phyloP scores from a whole-genome alignment of 37 sponge, comb jelly and placozoan species.

The Geodia barretti region DNA sequence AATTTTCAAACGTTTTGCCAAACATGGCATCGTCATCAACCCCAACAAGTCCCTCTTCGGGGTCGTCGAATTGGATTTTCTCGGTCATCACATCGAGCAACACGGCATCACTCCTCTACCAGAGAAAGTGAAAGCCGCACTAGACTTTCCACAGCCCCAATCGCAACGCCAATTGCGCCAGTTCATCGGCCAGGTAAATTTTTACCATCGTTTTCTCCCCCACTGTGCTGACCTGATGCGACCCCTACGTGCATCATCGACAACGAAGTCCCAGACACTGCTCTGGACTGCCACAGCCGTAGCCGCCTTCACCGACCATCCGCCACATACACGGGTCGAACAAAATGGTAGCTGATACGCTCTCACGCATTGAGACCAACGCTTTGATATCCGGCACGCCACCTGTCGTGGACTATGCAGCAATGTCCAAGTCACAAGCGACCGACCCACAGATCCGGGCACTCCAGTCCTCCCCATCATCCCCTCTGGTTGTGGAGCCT shows the following conservation, averaged over 20 bases:
- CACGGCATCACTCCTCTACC: conserved; percentile 8
- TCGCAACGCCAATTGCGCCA: conserved; percentile 23
- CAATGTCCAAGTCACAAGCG: conserved; percentile 36
- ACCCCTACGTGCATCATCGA: no score
- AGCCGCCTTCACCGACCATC: no score
- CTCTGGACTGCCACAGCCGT: no score
- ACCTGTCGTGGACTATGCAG: conserved; percentile 9
- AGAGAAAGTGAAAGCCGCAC: conserved; percentile 45
- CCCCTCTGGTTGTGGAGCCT: conserved; percentile 35
- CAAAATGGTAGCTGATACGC: conserved; percentile 64
- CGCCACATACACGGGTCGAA: conserved; percentile 43
- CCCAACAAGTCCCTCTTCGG: conserved; percentile 58
- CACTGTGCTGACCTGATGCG: no score
- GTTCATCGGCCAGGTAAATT: conserved; percentile 47
- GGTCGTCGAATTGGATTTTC: no score
- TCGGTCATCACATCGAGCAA: no score
- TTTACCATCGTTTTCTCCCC: no score
- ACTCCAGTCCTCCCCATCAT: conserved; percentile 29
- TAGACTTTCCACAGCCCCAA: conserved; percentile 52
- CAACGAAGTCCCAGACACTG: no score
- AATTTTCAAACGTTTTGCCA: conserved; percentile 33
- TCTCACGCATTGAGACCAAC: conserved; percentile 63
- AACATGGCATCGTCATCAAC: conserved; percentile 47
- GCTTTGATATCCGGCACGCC: conserved; percentile 22
- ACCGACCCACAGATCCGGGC: conserved; percentile 41